A percentile compares a stretch with the other conserved stretches of the same genome.
phyloP scores from a whole-genome alignment of 2,888 invertebrate genomes.

The Eurois occulta region DNA sequence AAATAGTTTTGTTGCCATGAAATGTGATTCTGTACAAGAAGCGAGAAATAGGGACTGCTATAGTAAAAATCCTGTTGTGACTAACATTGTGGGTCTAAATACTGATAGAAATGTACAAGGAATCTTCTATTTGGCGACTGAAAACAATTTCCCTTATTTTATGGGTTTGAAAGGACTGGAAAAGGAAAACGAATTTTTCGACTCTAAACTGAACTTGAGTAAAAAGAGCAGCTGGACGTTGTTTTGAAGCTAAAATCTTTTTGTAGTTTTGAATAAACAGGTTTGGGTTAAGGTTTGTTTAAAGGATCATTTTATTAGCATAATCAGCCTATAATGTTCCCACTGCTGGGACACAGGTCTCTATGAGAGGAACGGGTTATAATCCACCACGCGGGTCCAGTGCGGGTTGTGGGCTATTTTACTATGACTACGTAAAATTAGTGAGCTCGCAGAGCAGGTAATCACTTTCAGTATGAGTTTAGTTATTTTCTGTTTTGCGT shows the following conservation, averaged over 20 bases:
- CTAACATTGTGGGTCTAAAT: constrained; percentile 74
- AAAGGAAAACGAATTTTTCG: constrained; percentile 75
- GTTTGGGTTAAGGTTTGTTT: not conserved
- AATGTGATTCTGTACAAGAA: constrained; percentile 77
- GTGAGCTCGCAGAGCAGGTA: not conserved
- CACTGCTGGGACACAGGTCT: too few relatives aligned
- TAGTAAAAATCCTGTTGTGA: constrained; percentile 70
- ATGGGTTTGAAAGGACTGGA: constrained; percentile 80
- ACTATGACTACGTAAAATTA: too few relatives aligned
- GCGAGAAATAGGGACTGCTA: constrained; percentile 75
- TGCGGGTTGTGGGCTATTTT: too few relatives aligned
- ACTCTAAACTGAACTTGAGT: constrained; percentile 59
- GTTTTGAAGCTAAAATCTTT: constrained; percentile 2
- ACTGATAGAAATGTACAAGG: constrained; percentile 71
- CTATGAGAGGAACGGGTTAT: too few relatives aligned
- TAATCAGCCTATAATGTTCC: too few relatives aligned
- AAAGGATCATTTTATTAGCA: not conserved
- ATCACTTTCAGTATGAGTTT: not conserved
- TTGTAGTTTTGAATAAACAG: constrained; percentile 14
- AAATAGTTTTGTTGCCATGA: constrained; percentile 73
- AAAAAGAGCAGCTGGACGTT: constrained; percentile 32
- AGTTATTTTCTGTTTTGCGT: too few relatives aligned
- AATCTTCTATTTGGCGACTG: constrained; percentile 75
- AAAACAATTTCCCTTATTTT: constrained; percentile 77
- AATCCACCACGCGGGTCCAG: too few relatives aligned